A percentile compares a stretch with the other conserved stretches of the same genome.
These are phyloP conservation scores for Sebastes baramenuke DNA, from an alignment of 2,797 vertebrate species.

Conservation along the genomic window DNA sequence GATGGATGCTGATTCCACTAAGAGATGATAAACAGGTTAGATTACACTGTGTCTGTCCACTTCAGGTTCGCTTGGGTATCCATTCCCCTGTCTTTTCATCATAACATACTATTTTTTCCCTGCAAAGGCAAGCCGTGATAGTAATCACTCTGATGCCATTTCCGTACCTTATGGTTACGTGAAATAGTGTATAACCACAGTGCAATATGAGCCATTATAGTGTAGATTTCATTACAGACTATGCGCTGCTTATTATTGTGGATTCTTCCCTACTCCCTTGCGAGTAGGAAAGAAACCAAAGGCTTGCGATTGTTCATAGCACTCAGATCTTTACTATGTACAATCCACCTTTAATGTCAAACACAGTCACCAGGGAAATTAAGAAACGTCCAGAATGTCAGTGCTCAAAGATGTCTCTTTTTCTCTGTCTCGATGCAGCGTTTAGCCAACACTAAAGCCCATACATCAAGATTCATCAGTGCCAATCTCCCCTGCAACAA, in stretches of 20 bases:
- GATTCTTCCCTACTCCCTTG: not conserved
- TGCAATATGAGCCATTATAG: constrained; percentile 14
- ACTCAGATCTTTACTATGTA: constrained; percentile 26
- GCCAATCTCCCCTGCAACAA: constrained; percentile 99
- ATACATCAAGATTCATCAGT: constrained; percentile 99
- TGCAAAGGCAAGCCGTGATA: constrained; percentile 29
- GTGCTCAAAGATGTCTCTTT: constrained; percentile 2
- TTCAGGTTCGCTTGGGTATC: constrained; percentile 21
- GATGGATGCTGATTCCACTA: constrained; percentile 56
- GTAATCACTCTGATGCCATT: constrained; percentile 52
- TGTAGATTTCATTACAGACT: constrained; percentile 16
- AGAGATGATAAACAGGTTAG: constrained; percentile 63
- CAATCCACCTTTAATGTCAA: constrained; percentile 30
- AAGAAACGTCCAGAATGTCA: not conserved
- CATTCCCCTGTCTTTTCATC: constrained; percentile 45
- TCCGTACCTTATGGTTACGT: constrained; percentile 31
- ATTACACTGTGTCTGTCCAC: constrained; percentile 50
- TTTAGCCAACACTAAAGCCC: constrained; percentile 98
- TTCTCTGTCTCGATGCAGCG: constrained; percentile 80
- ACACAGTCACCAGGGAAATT: constrained; percentile 19
- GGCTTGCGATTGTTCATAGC: constrained; percentile 17
- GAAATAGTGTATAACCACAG: constrained; percentile 32
- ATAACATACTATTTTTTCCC: constrained; percentile 16
- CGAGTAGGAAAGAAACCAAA: not conserved
- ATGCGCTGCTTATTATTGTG: constrained; percentile 19